Conservation (phyloP, 2,113 vertebrate genomes). For the Isurus oxyrinchus region DNA sequence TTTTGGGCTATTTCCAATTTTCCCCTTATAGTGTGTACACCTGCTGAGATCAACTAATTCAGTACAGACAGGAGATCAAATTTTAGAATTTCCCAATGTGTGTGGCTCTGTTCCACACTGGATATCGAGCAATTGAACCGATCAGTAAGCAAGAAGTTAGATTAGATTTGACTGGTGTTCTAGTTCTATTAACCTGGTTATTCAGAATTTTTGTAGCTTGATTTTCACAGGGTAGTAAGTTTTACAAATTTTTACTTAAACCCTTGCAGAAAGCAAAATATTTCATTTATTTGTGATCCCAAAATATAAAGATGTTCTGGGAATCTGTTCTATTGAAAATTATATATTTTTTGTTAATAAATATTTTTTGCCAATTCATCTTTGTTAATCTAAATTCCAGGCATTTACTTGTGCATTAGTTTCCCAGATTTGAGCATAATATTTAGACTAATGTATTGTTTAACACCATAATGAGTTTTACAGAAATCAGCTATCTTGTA, state of each 20-base stretch:
- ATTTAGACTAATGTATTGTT: not conserved
- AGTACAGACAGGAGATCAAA: too few relatives aligned
- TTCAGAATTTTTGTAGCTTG: not conserved
- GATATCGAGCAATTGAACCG: not conserved
- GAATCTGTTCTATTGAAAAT: not conserved
- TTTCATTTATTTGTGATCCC: not conserved
- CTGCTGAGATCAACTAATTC: not conserved
- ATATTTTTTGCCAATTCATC: not conserved
- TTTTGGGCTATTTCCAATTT: too few relatives aligned
- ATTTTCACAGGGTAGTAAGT: too few relatives aligned
- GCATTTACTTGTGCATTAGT: not conserved
- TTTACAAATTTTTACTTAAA: not conserved
- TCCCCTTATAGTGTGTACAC: not conserved
- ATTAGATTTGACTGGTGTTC: not conserved
- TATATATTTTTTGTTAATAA: not conserved
- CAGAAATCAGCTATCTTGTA: not conserved
- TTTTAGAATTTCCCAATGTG: not conserved
- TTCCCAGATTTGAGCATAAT: not conserved
- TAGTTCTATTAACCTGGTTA: not conserved
- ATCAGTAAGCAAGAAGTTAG: not conserved
- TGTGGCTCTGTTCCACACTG: not conserved
- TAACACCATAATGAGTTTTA: conserved; percentile 1
- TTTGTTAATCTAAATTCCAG: not conserved
- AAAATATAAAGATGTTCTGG: not conserved
- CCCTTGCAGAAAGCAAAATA: not conserved